These are phyloP conservation scores for Promerops cafer DNA, from an alignment of 2,113 vertebrate species.

Conservation along the genomic window DNA sequence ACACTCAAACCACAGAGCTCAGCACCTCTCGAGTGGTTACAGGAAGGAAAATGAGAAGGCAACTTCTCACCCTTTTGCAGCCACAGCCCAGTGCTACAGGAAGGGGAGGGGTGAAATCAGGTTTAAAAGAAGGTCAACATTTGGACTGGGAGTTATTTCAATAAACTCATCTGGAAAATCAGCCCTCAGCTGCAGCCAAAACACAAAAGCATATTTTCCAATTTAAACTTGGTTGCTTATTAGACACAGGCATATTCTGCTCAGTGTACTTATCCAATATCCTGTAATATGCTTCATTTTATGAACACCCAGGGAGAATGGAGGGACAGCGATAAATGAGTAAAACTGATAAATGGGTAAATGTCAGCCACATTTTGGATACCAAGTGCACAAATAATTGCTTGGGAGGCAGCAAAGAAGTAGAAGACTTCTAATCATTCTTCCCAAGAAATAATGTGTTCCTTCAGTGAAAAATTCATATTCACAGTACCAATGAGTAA, in stretches of 20 bases:
- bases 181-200: neutral
- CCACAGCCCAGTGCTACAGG: accelerated
- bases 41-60: neutral
- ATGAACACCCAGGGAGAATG: neutral
- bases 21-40: accelerated
- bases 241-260: neutral
- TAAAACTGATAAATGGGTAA: neutral
- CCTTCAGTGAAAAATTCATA: neutral
- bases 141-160: neutral
- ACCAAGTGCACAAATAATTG: neutral
- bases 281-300: neutral
- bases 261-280: neutral
- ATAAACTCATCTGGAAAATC: neutral
- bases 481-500: neutral
- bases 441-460: neutral
- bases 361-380: accelerated
- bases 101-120: neutral
- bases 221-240: neutral
- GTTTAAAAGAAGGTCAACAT: neutral
- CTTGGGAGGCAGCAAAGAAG: neutral
- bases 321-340: neutral
- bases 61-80: neutral
- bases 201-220: neutral
- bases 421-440: neutral
- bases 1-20: neutral